Conservation (phyloP, 64 coral and sea anemone genomes). For the Anthopleura sola region DNA sequence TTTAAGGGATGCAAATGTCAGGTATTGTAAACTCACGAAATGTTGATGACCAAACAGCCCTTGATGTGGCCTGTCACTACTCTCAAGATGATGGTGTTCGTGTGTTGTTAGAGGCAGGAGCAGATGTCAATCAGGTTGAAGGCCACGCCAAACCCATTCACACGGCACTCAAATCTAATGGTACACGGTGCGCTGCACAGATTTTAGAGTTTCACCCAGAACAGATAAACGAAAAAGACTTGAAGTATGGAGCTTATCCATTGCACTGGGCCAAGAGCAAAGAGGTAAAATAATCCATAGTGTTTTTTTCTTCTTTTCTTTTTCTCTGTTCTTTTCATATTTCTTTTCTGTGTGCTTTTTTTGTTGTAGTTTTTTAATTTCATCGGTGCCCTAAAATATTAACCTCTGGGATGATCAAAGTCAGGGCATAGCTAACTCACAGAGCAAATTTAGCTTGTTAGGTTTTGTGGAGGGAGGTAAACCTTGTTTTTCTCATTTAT, state of each 20-base stretch:
- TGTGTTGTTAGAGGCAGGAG: slow-evolving; percentile 80
- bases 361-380: no score
- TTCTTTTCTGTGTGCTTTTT: no score
- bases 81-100: slow-evolving; percentile 83
- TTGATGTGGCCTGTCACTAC: slow-evolving; percentile 83
- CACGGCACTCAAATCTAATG: slow-evolving; percentile 71
- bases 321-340: no score
- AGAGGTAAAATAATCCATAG: slow-evolving; percentile 33
- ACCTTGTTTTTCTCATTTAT: no score
- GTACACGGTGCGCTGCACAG: slow-evolving; percentile 57
- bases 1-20: slow-evolving; percentile 54
- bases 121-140: slow-evolving; percentile 51
- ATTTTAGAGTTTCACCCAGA: slow-evolving; percentile 86
- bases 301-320: background rate
- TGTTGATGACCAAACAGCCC: slow-evolving; percentile 69
- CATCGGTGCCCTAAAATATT: no score
- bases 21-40: slow-evolving; percentile 85
- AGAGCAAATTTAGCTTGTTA: no score
- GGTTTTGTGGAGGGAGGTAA: no score
- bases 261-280: slow-evolving; percentile 93
- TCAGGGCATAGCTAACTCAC: no score
- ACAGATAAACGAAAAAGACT: slow-evolving; percentile 58
- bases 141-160: slow-evolving; percentile 72
- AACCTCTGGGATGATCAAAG: no score
- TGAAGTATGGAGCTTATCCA: slow-evolving; percentile 90